A percentile compares a stretch with the other conserved stretches of the same genome.
phyloP scores from a whole-genome alignment of 2,888 invertebrate genomes.

The Napeogenes sylphis region DNA sequence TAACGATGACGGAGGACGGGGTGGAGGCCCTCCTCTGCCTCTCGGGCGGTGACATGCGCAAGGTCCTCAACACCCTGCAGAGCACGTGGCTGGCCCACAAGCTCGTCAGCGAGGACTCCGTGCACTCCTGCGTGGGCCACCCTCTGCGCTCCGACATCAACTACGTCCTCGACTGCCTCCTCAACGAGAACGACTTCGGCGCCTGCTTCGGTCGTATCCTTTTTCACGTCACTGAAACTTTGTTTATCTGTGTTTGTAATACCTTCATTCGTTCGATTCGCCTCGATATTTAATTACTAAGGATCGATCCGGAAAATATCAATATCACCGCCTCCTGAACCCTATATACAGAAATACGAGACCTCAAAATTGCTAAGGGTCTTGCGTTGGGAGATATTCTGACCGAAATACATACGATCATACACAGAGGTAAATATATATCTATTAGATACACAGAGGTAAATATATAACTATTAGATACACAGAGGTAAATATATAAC shows the following conservation, averaged over 20 bases:
- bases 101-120: conserved; percentile 91
- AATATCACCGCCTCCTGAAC: conserved; percentile 26
- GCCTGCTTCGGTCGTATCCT: conserved; percentile 88
- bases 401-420: conserved; percentile 90
- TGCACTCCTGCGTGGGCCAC: conserved; percentile 97
- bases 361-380: conserved; percentile 92
- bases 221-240: conserved; percentile 38
- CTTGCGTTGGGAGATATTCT: conserved; percentile 95
- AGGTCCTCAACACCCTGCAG: conserved; percentile 96
- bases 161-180: conserved; percentile 90
- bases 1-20: conserved; percentile 91
- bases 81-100: conserved; percentile 96
- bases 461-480: neutral
- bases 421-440: conserved; percentile 86
- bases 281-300: too few relatives aligned
- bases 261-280: too few relatives aligned
- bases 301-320: too few relatives aligned
- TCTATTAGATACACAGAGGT: neutral
- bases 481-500: too few relatives aligned
- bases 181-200: conserved; percentile 87
- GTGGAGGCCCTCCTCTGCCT: conserved; percentile 91
- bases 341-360: conserved; percentile 81
- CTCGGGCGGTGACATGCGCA: conserved; percentile 98
- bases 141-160: conserved; percentile 93
- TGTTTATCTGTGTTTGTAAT: too few relatives aligned